Conservation (phyloP, 2,797 vertebrate genomes). For the Gastrophryne carolinensis region DNA sequence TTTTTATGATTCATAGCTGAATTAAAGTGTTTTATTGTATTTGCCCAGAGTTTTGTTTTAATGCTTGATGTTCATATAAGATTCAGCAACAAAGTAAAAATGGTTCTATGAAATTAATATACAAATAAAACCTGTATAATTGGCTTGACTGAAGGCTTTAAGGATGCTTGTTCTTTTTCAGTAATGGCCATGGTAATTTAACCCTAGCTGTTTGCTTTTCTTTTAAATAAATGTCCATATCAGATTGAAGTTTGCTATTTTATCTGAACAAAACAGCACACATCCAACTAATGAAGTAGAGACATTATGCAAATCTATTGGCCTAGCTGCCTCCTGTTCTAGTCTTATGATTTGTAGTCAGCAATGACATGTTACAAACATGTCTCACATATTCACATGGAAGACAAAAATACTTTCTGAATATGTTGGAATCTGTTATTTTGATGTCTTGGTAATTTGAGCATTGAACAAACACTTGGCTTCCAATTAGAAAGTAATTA, state of each 20-base stretch:
- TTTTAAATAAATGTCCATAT: not conserved
- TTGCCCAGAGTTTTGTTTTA: not conserved
- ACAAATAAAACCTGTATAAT: not conserved
- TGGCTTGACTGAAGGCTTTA: not conserved
- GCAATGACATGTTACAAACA: conserved; percentile 20
- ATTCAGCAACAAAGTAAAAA: not conserved
- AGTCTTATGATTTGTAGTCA: conserved; percentile 25
- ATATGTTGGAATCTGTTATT: conserved; percentile 37
- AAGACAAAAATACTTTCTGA: conserved; percentile 38
- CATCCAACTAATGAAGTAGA: conserved; percentile 21
- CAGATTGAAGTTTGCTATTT: not conserved
- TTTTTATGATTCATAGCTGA: not conserved
- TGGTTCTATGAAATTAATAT: not conserved
- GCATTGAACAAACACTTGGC: conserved; percentile 41
- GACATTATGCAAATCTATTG: conserved; percentile 33
- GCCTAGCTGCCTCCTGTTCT: not conserved
- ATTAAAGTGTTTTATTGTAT: not conserved
- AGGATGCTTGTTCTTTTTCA: not conserved
- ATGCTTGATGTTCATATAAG: not conserved
- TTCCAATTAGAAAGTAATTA: conserved; percentile 47
- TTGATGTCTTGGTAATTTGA: conserved; percentile 34
- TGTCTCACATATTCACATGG: not conserved
- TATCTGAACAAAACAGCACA: not conserved
- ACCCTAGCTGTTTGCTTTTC: not conserved
- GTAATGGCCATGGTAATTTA: not conserved